Evolutionary conservation across 2,888 invertebrate species (phyloP).

Genomic region (Protophormia terraenovae): DNA sequence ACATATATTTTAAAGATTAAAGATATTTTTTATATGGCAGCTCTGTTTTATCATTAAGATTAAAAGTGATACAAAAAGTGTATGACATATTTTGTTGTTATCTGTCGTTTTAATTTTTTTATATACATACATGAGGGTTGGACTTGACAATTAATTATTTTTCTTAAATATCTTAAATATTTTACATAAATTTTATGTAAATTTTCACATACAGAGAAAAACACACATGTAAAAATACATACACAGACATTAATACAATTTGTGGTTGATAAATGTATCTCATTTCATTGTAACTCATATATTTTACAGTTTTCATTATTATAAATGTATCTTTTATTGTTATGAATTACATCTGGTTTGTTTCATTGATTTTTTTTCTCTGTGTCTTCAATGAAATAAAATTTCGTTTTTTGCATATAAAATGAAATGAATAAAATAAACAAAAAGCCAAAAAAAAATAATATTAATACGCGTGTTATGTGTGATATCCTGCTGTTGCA

Average conservation of each 20-base stretch:
- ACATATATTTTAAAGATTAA: too few relatives aligned
- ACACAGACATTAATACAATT: neutral
- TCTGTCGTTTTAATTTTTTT: neutral
- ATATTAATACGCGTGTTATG: conserved; percentile 61
- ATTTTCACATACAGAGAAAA: neutral
- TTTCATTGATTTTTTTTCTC: conserved; percentile 17
- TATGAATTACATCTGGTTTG: conserved; percentile 34
- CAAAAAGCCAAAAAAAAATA: neutral
- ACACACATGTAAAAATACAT: neutral
- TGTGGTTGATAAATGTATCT: conserved; percentile 31
- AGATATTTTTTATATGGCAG: too few relatives aligned
- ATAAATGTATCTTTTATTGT: conserved; percentile 44
- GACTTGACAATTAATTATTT: conserved; percentile 52
- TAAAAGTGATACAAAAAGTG: neutral
- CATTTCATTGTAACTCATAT: neutral
- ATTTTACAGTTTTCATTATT: conserved; percentile 27
- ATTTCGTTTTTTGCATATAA: conserved; percentile 45
- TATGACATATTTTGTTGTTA: neutral
- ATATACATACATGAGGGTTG: conserved; percentile 37
- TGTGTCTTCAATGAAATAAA: neutral
- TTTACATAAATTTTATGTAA: conserved; percentile 37
- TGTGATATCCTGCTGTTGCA: conserved; percentile 65
- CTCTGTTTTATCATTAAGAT: neutral
- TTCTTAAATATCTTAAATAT: conserved; percentile 50
- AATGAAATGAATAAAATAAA: neutral